Conservation (phyloP, 2,888 invertebrate species). For the Meloe dianella region DNA sequence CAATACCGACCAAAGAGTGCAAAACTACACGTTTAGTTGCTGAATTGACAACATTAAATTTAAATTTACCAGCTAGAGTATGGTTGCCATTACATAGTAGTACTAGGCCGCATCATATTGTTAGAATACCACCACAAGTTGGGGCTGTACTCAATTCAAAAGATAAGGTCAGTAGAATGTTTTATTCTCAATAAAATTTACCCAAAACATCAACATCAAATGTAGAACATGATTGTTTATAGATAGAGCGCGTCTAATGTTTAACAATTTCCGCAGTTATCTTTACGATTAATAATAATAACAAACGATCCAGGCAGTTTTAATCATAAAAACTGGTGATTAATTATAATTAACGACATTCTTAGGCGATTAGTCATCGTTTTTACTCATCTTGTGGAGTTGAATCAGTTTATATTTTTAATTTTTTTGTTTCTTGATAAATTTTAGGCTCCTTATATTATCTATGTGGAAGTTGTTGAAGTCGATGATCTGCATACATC, state of each 20-base stretch:
- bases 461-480: constrained; percentile 96
- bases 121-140: constrained; percentile 95
- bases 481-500: constrained; percentile 82
- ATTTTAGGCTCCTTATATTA: constrained; percentile 96
- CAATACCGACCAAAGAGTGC: constrained; percentile 85
- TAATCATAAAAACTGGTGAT: too few species aligned
- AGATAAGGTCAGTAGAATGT: constrained; percentile 73
- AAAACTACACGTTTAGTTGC: constrained; percentile 92
- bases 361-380: too few species aligned
- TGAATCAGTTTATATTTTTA: constrained; percentile 24
- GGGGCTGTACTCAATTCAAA: constrained; percentile 99
- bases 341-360: too few species aligned
- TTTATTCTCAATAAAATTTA: not conserved
- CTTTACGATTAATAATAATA: too few species aligned
- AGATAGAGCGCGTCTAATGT: too few species aligned
- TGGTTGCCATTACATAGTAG: constrained; percentile 95
- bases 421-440: too few species aligned
- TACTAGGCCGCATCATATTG: constrained; percentile 85
- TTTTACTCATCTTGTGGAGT: too few species aligned
- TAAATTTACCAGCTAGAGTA: constrained; percentile 96
- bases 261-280: not conserved
- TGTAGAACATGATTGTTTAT: not conserved
- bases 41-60: constrained; percentile 90
- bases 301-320: too few species aligned
- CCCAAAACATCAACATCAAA: not conserved